A percentile compares a stretch with the other conserved stretches of the same genome.
phyloP scores from a whole-genome alignment of 2,888 invertebrate genomes.

The Drosophila quasianomalipes region DNA sequence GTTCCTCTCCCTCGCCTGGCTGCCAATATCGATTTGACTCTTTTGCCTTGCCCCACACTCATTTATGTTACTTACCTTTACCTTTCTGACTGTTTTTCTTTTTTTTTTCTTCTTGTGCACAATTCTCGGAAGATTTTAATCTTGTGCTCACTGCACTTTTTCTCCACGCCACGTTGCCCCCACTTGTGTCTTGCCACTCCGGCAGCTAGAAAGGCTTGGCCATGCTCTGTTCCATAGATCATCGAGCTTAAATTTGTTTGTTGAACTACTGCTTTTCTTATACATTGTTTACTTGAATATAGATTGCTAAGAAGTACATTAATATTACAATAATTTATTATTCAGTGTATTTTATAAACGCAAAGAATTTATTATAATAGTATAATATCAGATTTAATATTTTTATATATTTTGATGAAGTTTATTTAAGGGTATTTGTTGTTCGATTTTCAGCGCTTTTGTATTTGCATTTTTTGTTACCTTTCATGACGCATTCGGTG shows the following conservation, averaged over 20 bases:
- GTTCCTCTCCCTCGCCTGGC: slow-evolving; percentile 10
- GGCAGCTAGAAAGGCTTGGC: not conserved
- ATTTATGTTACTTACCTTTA: slow-evolving; percentile 71
- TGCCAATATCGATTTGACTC: slow-evolving; percentile 77
- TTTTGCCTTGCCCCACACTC: slow-evolving; percentile 49
- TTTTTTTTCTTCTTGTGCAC: slow-evolving; percentile 62
- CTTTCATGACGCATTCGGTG: slow-evolving; percentile 70
- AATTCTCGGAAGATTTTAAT: slow-evolving; percentile 81
- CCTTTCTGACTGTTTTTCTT: slow-evolving; percentile 39
- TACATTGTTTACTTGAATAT: not conserved
- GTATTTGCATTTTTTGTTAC: slow-evolving; percentile 2
- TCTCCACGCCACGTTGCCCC: not conserved
- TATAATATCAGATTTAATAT: not conserved
- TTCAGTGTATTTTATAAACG: not conserved
- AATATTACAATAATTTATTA: not conserved
- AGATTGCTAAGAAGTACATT: not conserved
- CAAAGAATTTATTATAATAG: not conserved
- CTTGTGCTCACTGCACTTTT: slow-evolving; percentile 64
- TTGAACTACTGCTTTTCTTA: not conserved
- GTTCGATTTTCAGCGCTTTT: not conserved
- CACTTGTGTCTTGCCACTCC: not conserved
- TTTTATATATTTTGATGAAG: not conserved
- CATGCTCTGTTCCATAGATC: slow-evolving; percentile 20
- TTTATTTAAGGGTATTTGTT: slow-evolving; percentile 18
- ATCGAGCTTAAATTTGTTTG: not conserved